Conservation (phyloP, 2,113 vertebrate genomes). For the Cephalopterus ornatus region DNA sequence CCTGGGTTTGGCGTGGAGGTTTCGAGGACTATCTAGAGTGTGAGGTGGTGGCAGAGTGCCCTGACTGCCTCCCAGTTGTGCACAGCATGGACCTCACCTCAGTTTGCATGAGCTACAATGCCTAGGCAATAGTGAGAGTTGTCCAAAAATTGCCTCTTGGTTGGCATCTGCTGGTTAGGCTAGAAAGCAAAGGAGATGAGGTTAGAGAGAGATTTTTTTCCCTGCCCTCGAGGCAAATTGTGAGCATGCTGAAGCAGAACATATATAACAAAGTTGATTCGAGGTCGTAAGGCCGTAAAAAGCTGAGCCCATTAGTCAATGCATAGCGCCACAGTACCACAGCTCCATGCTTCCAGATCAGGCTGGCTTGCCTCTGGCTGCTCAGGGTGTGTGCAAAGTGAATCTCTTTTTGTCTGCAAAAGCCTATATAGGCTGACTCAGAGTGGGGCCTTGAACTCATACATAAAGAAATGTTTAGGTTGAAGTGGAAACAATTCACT, state of each 20-base stretch:
- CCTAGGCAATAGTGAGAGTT: background rate
- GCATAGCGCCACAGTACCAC: slow-evolving; percentile 20
- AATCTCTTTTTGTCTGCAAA: slow-evolving; percentile 27
- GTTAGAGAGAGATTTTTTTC: background rate
- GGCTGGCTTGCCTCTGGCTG: slow-evolving; percentile 52
- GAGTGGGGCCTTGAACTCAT: background rate
- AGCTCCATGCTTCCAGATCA: slow-evolving; percentile 18
- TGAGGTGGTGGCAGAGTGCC: background rate
- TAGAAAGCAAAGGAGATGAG: background rate
- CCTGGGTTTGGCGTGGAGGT: background rate
- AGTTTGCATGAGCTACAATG: background rate
- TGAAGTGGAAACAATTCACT: background rate
- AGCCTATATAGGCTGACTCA: slow-evolving; percentile 1
- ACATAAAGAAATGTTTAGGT: background rate
- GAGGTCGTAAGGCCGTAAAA: background rate
- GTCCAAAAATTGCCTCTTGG: background rate
- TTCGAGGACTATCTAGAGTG: background rate
- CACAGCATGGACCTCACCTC: background rate
- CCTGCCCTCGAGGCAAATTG: slow-evolving; percentile 21
- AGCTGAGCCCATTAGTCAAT: slow-evolving; percentile 50
- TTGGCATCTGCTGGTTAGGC: background rate
- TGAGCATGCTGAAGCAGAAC: slow-evolving; percentile 10
- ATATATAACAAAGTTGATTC: background rate
- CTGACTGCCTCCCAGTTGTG: background rate
- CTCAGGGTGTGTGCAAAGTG: background rate